phyloP scores from a whole-genome alignment of 2,113 vertebrate genomes.

The Tretioscincus oriximinensis region DNA sequence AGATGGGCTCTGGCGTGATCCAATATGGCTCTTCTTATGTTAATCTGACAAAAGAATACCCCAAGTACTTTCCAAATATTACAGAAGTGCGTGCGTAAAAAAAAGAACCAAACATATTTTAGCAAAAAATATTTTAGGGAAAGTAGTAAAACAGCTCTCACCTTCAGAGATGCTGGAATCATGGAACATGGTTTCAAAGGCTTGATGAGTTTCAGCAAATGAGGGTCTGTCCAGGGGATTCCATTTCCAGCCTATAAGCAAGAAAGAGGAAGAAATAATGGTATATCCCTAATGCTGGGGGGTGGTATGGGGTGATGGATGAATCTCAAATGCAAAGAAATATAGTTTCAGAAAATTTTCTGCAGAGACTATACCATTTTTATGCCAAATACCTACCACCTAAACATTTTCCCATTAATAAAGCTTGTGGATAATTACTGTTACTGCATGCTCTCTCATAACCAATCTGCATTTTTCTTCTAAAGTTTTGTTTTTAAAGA shows the following conservation, averaged over 20 bases:
- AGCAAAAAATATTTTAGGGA: background rate
- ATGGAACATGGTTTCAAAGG: slow-evolving; percentile 99
- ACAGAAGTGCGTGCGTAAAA: background rate
- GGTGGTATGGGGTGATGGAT: too few relatives aligned
- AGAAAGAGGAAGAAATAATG: slow-evolving; percentile 22
- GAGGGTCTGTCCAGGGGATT: slow-evolving; percentile 92
- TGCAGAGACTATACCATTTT: background rate
- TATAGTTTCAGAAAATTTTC: background rate
- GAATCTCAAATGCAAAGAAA: too few relatives aligned
- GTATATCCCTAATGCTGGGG: background rate
- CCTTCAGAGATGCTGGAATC: slow-evolving; percentile 98
- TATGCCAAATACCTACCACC: background rate
- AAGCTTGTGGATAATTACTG: background rate
- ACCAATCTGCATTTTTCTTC: background rate
- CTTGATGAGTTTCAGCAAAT: slow-evolving; percentile 96
- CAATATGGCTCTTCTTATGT: too few relatives aligned
- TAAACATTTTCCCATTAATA: background rate
- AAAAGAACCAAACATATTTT: background rate
- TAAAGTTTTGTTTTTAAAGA: slow-evolving; percentile 36
- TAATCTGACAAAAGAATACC: too few relatives aligned
- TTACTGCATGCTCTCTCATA: slow-evolving; percentile 1
- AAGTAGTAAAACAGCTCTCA: slow-evolving; percentile 52
- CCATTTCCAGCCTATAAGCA: slow-evolving; percentile 91
- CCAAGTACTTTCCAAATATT: background rate
- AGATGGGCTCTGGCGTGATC: too few relatives aligned